Evolutionary conservation across 1,140 invertebrate genomes (phyloP), one percentile per base, ranked within the genome.

Genomic region (Drosophila santomea): DNA sequence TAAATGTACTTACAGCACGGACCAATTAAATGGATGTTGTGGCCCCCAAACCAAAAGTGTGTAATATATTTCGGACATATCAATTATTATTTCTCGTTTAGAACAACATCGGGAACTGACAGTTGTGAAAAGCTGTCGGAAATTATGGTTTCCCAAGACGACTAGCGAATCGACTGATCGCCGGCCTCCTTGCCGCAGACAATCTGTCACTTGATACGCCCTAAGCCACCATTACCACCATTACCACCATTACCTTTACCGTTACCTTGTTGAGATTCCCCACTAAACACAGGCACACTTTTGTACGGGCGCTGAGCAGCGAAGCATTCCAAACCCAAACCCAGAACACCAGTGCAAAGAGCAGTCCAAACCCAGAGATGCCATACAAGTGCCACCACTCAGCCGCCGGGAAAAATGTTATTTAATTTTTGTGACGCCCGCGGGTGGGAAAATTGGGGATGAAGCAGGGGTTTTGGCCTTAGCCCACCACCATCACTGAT

Each of bases 141-240:
- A 86, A 86, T 89, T 86, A 86, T 86, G 83, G 83, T 86, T 86
- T 86, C 83, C 54, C 83, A 67, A 88, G 85, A 28, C 69, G 78
- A 69, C 55, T 67, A 48, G 48, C 43, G 50, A 72, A 60, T 63
- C 66, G 51, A 60, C 68, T 64, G 72, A 74, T 78, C 54, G 69
- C 62, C 32, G 83, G 72, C 84, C 83, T 89, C 84, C 86, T 88
- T 88, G 84, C 73, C 77, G 84, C 80, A 89, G 83, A 88, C 84
- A 84, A 88, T 88, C 83, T 88, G 83, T 88, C 84, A 89, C 84
- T 80, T 74, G 84, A 88, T 88, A 88, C 83, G 57, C 74, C 73
- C 56, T 83, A 83, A 84, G 82, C 82, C 73, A 61, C 68, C 25
- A 71, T 71, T 71, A 71, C 67, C 73, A 61, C 68, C 25, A 71